These are phyloP conservation scores for Sebastiscus tertius DNA, from an alignment of 2,797 vertebrate species.

Conservation along the genomic window DNA sequence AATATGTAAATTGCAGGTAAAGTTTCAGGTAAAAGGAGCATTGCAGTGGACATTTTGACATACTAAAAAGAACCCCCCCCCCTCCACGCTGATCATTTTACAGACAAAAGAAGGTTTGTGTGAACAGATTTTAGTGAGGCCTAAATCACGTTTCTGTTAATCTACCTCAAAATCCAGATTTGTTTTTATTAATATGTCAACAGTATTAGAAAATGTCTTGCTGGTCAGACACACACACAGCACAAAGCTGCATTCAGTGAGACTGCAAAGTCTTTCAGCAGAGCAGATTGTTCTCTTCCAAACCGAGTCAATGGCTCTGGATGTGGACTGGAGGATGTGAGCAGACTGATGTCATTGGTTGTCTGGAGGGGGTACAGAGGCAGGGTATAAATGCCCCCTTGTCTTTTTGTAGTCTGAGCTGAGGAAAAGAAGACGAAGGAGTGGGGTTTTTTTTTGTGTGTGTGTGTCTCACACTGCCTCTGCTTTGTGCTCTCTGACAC, in stretches of 20 bases:
- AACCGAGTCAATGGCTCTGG: constrained; percentile 58
- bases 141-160: neutral
- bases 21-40: neutral
- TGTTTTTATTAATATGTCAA: neutral
- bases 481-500: constrained; percentile 74
- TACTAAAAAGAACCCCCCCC: neutral
- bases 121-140: neutral
- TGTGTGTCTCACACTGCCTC: constrained; percentile 38
- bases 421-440: constrained; percentile 53
- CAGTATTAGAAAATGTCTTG: constrained; percentile 1
- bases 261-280: constrained; percentile 43
- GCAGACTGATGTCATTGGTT: constrained; percentile 63
- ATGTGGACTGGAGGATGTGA: constrained; percentile 59
- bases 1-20: neutral
- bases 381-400: constrained; percentile 73
- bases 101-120: neutral
- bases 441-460: constrained; percentile 61
- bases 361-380: constrained; percentile 62
- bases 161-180: neutral
- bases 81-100: neutral
- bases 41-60: neutral
- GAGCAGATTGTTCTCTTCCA: constrained; percentile 54
- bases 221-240: constrained; percentile 10
- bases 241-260: constrained; percentile 39
- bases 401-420: constrained; percentile 53